phyloP scores from a whole-genome alignment of 2,888 invertebrate genomes.

The Nomada goodeniana region DNA sequence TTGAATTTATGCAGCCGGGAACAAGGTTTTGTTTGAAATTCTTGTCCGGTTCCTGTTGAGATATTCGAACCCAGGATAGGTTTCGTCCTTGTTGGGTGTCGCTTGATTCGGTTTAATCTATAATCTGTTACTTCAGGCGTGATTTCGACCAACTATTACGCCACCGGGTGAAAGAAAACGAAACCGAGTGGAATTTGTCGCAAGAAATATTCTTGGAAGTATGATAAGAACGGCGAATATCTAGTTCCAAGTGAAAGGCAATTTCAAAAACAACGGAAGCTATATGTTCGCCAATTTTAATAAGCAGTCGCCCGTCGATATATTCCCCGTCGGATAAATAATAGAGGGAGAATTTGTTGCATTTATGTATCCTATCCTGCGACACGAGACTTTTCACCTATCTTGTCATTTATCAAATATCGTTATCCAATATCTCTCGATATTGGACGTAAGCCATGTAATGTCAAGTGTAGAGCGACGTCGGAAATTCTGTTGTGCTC shows the following conservation, averaged over 20 bases:
- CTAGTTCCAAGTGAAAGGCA: too few species aligned
- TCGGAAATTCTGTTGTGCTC: slow-evolving; percentile 8
- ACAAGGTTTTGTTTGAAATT: slow-evolving; percentile 50
- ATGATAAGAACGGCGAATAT: too few species aligned
- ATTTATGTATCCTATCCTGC: neutral
- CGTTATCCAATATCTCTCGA: neutral
- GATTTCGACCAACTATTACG: too few species aligned
- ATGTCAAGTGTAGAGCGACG: slow-evolving; percentile 12
- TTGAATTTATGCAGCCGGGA: slow-evolving; percentile 62
- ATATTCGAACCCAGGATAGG: slow-evolving; percentile 7
- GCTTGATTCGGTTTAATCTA: neutral
- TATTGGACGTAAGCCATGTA: slow-evolving; percentile 18
- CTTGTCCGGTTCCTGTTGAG: slow-evolving; percentile 27
- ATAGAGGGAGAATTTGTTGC: neutral
- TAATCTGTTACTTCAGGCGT: neutral
- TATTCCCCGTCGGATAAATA: neutral
- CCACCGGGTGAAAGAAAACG: too few species aligned
- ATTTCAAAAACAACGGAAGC: too few species aligned
- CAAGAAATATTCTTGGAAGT: too few species aligned
- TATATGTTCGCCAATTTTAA: too few species aligned
- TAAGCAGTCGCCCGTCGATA: too few species aligned
- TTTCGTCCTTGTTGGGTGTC: neutral
- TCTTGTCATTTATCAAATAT: slow-evolving; percentile 4
- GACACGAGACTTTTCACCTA: neutral
- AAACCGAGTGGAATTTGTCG: too few species aligned